A percentile compares a stretch with the other conserved stretches of the same genome.
phyloP scores from a whole-genome alignment of 2,113 vertebrate species.

The Podiceps cristatus region DNA sequence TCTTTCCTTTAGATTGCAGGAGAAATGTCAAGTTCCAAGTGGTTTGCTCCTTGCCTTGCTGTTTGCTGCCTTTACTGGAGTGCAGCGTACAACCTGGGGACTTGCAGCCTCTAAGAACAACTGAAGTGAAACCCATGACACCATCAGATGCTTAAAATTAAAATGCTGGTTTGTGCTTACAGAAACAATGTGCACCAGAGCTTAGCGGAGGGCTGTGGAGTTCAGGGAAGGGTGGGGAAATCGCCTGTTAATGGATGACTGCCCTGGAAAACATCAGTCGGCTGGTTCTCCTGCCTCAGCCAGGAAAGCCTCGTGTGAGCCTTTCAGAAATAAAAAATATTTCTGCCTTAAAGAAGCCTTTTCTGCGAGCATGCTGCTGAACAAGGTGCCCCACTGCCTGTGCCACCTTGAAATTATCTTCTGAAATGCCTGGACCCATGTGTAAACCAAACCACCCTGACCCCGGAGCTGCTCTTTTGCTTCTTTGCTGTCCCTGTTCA shows the following conservation, averaged over 20 bases:
- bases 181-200: constrained; percentile 28
- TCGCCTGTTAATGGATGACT: constrained; percentile 12
- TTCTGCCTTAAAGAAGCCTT: constrained; percentile 2
- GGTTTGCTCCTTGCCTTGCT: background rate
- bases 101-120: background rate
- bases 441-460: background rate
- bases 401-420: background rate
- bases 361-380: background rate
- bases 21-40: background rate
- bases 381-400: background rate
- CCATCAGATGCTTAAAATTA: constrained; percentile 1
- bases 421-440: background rate
- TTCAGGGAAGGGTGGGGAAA: constrained; percentile 40
- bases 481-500: rapidly evolving
- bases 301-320: background rate
- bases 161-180: constrained; percentile 45
- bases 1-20: background rate
- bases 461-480: background rate
- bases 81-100: background rate
- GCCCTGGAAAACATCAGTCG: constrained; percentile 23
- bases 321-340: constrained; percentile 6
- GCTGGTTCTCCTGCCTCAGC: background rate
- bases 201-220: constrained; percentile 39
- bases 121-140: constrained; percentile 10
- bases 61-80: background rate